Base-by-base conservation (phyloP, 2,113 vertebrate genomes). In the Illadopsis cleaveri region DNA sequence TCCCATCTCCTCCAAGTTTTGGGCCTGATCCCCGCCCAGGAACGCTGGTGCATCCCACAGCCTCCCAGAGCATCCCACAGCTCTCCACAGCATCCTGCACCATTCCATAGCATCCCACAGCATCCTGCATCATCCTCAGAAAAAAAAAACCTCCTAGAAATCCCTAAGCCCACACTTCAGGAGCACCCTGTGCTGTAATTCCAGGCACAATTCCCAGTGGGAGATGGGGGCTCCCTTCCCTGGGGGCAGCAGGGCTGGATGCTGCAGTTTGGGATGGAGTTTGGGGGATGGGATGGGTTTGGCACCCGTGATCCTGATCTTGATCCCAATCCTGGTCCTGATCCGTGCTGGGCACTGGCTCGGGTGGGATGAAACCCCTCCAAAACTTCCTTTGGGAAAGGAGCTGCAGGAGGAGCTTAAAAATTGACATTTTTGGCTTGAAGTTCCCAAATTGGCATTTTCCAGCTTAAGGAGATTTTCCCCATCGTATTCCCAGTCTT, bases 151-250 rank as follows among this genome's bases (percentile, higher is more conserved):
- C 12, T 38, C 69, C 50, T 16, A 4, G 30, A 35, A 79, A 17
- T 47, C 10, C 17, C 24, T 4, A 5, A 20, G 2, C 14, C 24
- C 27, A 3, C 20, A 12, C 24, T 7, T 11, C 8, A 24, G 61
- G 50, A 24, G 25, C 22, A 4, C 30, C 38, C 45, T 5, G 61
- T 2, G 23, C 89, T 66, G 13, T 13, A 35, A 50, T 76, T 76
- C 61, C 44, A 14, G 25, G 8, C 28, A 1, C 20, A 40, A 28
- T 66, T 40, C 75, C 82, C 0, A 0, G 12, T 0, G 0, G 54
- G 78, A 37, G 4, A 0, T 0, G 0, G 9, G 31, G 10, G 10
- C 1, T 51, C 5, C n/a, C 23, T 23, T 23, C 31, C n/a, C 40
- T 38, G 6, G 54, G 14, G 58, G 24, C 38, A 47, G 58, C 2